Evolutionary conservation across 2,888 invertebrate species (phyloP).

Genomic region (Parthenolecanium corni): DNA sequence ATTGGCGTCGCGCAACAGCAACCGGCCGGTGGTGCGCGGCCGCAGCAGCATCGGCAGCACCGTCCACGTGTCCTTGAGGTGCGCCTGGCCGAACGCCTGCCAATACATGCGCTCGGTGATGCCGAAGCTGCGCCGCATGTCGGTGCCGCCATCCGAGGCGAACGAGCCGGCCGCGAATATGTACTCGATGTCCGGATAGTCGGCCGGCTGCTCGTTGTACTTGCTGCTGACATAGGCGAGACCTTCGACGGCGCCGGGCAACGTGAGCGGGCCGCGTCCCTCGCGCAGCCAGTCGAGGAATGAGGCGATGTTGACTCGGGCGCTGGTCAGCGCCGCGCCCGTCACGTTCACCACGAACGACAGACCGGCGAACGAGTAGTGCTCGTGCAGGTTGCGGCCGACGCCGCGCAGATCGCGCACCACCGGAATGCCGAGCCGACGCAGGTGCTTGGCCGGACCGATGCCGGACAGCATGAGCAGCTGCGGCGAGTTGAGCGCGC

Average conservation of each 20-base stretch:
- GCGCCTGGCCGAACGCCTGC: slow-evolving; percentile 40
- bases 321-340: slow-evolving; percentile 30
- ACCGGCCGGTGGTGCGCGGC: slow-evolving; percentile 44
- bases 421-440: slow-evolving; percentile 47
- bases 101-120: slow-evolving; percentile 42
- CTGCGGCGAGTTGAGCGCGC: slow-evolving; percentile 70
- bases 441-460: slow-evolving; percentile 50
- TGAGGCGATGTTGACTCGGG: slow-evolving; percentile 21
- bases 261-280: slow-evolving; percentile 40
- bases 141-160: slow-evolving; percentile 45
- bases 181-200: slow-evolving; percentile 58
- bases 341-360: slow-evolving; percentile 44
- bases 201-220: slow-evolving; percentile 41
- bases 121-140: slow-evolving; percentile 41
- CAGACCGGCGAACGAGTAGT: slow-evolving; percentile 49
- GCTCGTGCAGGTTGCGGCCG: slow-evolving; percentile 56
- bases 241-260: slow-evolving; percentile 48
- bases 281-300: slow-evolving; percentile 32
- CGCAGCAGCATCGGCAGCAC: slow-evolving; percentile 48
- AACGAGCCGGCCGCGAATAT: slow-evolving; percentile 52
- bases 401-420: slow-evolving; percentile 50
- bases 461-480: slow-evolving; percentile 53
- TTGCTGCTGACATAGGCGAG: slow-evolving; percentile 50
- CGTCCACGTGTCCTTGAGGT: slow-evolving; percentile 42
- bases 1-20: slow-evolving; percentile 41